Percentiles rank a stretch among this genome's conserved stretches.
Evolutionary conservation across 30 jellyfish, hydroid and myxozoan genomes (phyloP).

Genomic region (Aurelia sp.): DNA sequence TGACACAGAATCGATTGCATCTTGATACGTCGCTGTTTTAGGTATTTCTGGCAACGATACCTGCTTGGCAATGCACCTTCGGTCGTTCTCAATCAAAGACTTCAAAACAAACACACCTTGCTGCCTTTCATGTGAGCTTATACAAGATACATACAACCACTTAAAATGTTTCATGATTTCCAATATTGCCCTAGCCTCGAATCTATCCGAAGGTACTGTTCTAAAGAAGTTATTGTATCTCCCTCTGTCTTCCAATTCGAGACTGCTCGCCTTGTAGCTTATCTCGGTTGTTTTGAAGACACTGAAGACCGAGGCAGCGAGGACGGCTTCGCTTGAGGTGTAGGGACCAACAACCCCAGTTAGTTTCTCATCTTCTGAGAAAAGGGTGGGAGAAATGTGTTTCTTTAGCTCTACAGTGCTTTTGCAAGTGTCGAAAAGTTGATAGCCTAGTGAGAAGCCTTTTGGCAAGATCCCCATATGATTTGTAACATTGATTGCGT

Average conservation of each 20-base stretch:
- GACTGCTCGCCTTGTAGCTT: constrained; percentile 75
- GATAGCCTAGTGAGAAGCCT: constrained; percentile 66
- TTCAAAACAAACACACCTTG: constrained; percentile 54
- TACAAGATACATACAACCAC: constrained; percentile 71
- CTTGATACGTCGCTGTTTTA: constrained; percentile 27
- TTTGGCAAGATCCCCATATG: constrained; percentile 21
- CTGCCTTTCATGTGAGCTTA: constrained; percentile 64
- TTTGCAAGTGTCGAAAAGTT: constrained; percentile 67
- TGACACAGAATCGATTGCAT: constrained; percentile 27
- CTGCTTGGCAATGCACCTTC: constrained; percentile 59
- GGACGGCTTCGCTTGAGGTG: constrained; percentile 72
- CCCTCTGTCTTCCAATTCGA: constrained; percentile 71
- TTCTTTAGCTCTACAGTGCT: constrained; percentile 47
- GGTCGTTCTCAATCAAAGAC: constrained; percentile 19
- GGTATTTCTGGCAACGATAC: constrained; percentile 60
- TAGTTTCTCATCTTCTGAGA: constrained; percentile 11
- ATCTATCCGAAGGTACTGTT: constrained; percentile 86
- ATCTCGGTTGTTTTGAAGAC: constrained; percentile 56
- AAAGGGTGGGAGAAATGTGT: constrained; percentile 30
- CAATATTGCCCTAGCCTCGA: constrained; percentile 56
- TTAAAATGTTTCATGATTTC: constrained; percentile 41
- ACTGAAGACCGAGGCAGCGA: constrained; percentile 72
- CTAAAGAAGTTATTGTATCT: constrained; percentile 66
- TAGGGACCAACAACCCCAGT: constrained; percentile 77
- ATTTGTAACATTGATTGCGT: constrained; percentile 59